Percentiles rank a stretch among this genome's conserved stretches.
phyloP scores from a whole-genome alignment of 1,140 invertebrate genomes.

The Uloborus diversus region DNA sequence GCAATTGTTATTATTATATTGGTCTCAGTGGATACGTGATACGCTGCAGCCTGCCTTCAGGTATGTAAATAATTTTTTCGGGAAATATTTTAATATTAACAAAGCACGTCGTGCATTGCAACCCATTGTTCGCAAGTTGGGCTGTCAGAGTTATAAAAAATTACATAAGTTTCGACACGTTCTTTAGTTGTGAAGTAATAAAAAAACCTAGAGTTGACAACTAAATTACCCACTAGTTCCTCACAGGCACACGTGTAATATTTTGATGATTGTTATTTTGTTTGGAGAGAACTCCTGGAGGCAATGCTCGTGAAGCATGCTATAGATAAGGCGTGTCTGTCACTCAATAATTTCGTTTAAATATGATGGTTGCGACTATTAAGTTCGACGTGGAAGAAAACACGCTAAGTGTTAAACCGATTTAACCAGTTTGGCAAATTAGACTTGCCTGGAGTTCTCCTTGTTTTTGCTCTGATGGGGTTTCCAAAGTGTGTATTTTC shows the following conservation, averaged over 20 bases:
- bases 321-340: conserved; percentile 43
- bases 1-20: conserved; percentile 30
- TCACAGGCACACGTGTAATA: conserved; percentile 26
- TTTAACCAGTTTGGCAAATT: conserved; percentile 4
- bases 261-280: conserved; percentile 50
- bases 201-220: conserved; percentile 46
- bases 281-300: background rate
- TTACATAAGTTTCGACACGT: conserved; percentile 34
- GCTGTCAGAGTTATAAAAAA: conserved; percentile 18
- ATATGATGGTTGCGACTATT: conserved; percentile 26
- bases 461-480: background rate
- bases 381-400: conserved; percentile 21
- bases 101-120: conserved; percentile 36
- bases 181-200: conserved; percentile 21
- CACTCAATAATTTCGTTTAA: conserved; percentile 41
- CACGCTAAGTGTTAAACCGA: conserved; percentile 23
- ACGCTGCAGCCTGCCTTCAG: background rate
- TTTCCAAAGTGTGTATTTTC: too few species aligned
- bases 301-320: background rate
- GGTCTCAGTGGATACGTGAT: conserved; percentile 5
- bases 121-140: conserved; percentile 4
- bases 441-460: background rate
- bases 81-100: conserved; percentile 34
- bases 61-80: conserved; percentile 34
- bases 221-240: conserved; percentile 42